Percentiles rank a stretch among this genome's conserved stretches.
Evolutionary conservation across 2,888 invertebrate species (phyloP).

Genomic region (Andrena bucephala): DNA sequence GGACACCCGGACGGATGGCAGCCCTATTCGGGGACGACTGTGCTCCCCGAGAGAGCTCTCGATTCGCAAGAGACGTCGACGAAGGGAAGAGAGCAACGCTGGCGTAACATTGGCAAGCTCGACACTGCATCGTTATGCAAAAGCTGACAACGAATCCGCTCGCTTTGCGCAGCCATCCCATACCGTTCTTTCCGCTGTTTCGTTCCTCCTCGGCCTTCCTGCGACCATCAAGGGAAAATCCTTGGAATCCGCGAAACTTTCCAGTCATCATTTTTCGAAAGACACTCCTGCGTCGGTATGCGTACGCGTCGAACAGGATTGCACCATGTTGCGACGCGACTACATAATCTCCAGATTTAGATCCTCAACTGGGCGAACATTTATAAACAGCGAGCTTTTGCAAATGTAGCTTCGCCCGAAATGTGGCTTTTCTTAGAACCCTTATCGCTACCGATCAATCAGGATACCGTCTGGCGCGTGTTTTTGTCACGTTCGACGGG

Average conservation of each 20-base stretch:
- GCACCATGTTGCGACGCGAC: conserved; percentile 46
- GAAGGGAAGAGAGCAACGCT: not conserved
- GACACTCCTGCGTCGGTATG: not conserved
- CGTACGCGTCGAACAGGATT: conserved; percentile 20
- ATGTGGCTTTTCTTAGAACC: conserved; percentile 7
- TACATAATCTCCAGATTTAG: conserved; percentile 60
- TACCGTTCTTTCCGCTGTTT: not conserved
- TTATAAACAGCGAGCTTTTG: conserved; percentile 30
- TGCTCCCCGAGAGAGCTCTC: not conserved
- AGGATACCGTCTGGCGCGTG: no score
- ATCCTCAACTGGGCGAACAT: conserved; percentile 15
- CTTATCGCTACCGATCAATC: not conserved
- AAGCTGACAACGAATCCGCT: conserved; percentile 11
- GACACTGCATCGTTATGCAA: conserved; percentile 15
- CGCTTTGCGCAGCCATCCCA: not conserved
- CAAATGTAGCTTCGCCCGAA: not conserved
- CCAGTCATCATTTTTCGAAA: not conserved
- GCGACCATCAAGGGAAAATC: not conserved
- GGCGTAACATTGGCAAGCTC: conserved; percentile 7
- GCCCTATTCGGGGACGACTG: not conserved
- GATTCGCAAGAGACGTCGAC: not conserved
- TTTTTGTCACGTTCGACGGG: no score
- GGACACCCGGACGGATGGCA: no score
- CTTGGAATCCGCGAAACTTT: not conserved
- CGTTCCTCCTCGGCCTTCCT: not conserved